A percentile compares a stretch with the other conserved stretches of the same genome.
phyloP scores from a whole-genome alignment of 2,113 vertebrate genomes.

The Pelvicachromis taeniatus region DNA sequence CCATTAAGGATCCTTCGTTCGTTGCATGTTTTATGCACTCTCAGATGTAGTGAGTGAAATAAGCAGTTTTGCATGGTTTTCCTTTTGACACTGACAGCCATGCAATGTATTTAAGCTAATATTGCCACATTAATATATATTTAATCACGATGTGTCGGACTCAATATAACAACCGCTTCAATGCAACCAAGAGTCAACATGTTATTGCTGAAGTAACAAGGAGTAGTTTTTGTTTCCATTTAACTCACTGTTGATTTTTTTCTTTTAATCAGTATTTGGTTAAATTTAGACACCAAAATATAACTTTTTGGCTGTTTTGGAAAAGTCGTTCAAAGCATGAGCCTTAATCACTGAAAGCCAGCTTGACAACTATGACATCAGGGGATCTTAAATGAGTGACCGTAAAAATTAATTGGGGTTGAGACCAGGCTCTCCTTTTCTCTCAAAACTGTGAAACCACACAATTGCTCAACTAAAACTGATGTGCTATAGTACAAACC shows the following conservation, averaged over 20 bases:
- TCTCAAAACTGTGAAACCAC: neutral
- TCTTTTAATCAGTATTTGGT: neutral
- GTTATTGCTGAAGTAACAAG: neutral
- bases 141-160: neutral
- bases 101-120: neutral
- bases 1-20: neutral
- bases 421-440: neutral
- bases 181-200: neutral
- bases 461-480: rapidly evolving
- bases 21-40: neutral
- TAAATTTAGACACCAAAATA: neutral
- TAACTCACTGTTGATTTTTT: neutral
- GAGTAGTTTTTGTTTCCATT: neutral
- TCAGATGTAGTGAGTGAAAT: neutral
- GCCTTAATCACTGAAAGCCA: neutral
- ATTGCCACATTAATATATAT: neutral
- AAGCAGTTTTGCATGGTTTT: neutral
- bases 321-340: neutral
- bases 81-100: neutral
- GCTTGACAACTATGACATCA: neutral
- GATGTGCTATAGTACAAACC: neutral
- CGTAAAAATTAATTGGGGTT: neutral
- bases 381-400: neutral
- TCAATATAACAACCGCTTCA: neutral
- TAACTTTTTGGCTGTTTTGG: neutral